Evolutionary conservation across 2,888 invertebrate genomes (phyloP), one percentile per base, ranked within the genome.

Genomic region (Matsumyia berberina): DNA sequence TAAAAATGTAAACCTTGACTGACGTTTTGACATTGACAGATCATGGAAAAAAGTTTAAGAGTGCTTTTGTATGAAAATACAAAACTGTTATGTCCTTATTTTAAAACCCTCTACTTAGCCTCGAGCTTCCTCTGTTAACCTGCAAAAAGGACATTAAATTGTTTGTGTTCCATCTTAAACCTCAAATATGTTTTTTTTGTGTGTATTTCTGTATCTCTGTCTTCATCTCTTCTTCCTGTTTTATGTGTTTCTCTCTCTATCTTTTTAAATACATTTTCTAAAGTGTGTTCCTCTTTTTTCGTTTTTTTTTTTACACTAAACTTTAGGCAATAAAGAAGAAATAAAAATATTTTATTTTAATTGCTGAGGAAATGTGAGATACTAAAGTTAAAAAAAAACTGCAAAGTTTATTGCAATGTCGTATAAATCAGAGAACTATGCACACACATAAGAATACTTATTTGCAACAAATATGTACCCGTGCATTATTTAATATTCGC

Each of bases 341-440:
- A 66, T 53, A 53, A 62, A 53, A 62, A 51, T 60, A 31, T 51
- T 42, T 12, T 19, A 53, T 73, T 62, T 73, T 8, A 29, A 58
- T 51, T 24, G 8, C 51, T 29, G 62, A 12, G 53, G 73, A 73
- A 60, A 60, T 72, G n/a, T 44, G 73, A 62, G 73, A 17, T 6
- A 62, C 8, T 17, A 9, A 31, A 49, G n/a, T n/a, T n/a, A n/a
- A 15, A 31, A 19, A 62, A 55, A 12, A 42, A n/a, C 33, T 35
- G 15, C 9, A 19, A 49, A 70, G 1, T 15, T 15, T 49, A 37
- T 69, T 53, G 12, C 19, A 5, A 46, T 37, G 51, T n/a, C n/a
- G n/a, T n/a, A n/a, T n/a, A n/a, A n/a, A n/a, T n/a, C n/a, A n/a
- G n/a, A n/a, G n/a, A n/a, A n/a, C n/a, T n/a, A n/a, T n/a, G n/a